These are phyloP conservation scores for Ceratina australensis DNA, from an alignment of 1,140 invertebrate genomes.

Conservation along the genomic window DNA sequence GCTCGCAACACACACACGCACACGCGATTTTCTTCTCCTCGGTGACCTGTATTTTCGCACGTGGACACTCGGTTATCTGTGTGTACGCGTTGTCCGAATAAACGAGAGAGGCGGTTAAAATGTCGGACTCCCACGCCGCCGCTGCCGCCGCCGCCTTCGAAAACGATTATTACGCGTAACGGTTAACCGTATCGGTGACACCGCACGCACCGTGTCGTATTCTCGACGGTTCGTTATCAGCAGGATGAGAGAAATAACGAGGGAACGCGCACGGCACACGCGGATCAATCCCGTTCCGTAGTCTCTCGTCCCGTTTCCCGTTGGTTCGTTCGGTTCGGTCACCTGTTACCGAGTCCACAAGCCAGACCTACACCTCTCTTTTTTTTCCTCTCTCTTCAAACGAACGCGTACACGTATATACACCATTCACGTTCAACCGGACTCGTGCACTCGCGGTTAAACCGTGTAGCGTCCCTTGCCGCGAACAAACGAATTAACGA, in stretches of 20 bases:
- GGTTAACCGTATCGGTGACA: constrained; percentile 40
- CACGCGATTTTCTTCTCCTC: constrained; percentile 18
- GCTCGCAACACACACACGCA: background rate
- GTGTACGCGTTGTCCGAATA: constrained; percentile 12
- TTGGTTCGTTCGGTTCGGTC: constrained; percentile 23
- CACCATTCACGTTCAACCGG: background rate
- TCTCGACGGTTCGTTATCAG: constrained; percentile 29
- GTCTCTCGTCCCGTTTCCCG: background rate
- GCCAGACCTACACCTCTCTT: background rate
- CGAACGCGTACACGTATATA: background rate
- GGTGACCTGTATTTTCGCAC: constrained; percentile 48
- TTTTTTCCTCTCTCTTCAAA: background rate
- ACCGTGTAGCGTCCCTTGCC: background rate
- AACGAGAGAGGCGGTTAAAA: constrained; percentile 40
- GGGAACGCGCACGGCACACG: constrained; percentile 21
- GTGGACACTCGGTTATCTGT: constrained; percentile 49
- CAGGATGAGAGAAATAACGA: background rate
- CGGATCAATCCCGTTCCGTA: constrained; percentile 8
- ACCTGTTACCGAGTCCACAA: constrained; percentile 26
- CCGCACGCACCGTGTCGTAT: background rate
- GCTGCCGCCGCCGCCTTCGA: constrained; percentile 28
- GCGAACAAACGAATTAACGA: background rate
- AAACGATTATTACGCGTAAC: constrained; percentile 36
- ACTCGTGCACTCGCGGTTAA: constrained; percentile 4
- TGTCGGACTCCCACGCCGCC: constrained; percentile 49